Percentiles rank a stretch among this genome's conserved stretches.
phyloP scores from a whole-genome alignment of 2,113 vertebrate genomes.

The Corythornis vintsioides region DNA sequence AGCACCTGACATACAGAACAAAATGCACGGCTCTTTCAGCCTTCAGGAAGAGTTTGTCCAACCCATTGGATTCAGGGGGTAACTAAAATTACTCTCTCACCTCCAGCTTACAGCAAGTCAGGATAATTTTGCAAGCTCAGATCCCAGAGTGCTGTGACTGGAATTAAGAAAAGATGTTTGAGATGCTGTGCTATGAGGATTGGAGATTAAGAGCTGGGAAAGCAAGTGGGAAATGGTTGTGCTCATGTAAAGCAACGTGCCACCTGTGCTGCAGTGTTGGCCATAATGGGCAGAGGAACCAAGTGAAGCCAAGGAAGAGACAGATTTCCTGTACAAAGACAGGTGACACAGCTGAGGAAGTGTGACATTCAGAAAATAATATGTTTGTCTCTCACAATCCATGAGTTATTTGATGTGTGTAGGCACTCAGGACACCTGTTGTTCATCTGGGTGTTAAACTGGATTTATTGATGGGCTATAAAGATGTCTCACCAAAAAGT shows the following conservation, averaged over 20 bases:
- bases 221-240: rapidly evolving
- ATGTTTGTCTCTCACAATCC: too few species aligned
- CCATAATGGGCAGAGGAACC: rapidly evolving
- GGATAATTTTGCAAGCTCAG: not conserved
- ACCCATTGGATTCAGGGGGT: not conserved
- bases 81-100: not conserved
- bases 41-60: not conserved
- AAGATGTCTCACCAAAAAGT: too few species aligned
- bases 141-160: not conserved
- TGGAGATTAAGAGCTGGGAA: not conserved
- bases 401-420: too few species aligned
- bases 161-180: not conserved
- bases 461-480: too few species aligned
- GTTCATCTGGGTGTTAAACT: too few species aligned
- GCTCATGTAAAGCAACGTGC: rapidly evolving
- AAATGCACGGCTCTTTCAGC: not conserved
- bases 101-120: not conserved
- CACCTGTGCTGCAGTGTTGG: not conserved
- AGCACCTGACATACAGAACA: not conserved
- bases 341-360: rapidly evolving
- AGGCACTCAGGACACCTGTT: too few species aligned
- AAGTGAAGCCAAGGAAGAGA: not conserved
- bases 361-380: too few species aligned
- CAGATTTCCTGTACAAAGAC: rapidly evolving
- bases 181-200: not conserved